Evolutionary conservation across 2,888 invertebrate genomes (phyloP).

Genomic region (Beris morrisii): DNA sequence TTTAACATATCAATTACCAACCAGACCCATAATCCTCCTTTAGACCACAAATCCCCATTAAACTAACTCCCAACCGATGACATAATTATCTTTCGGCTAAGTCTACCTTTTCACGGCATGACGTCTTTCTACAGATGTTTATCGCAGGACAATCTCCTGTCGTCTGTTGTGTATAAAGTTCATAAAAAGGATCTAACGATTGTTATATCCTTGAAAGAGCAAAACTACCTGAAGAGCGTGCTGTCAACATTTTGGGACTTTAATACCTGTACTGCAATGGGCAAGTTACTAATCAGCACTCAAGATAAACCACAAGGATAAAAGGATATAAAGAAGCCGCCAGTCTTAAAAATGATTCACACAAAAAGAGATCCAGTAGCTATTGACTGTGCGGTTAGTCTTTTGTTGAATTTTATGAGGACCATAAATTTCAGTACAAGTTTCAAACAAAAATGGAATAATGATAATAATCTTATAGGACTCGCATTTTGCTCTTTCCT

Average conservation of each 20-base stretch:
- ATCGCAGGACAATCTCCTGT: constrained; percentile 4
- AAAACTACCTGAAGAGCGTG: too few species aligned
- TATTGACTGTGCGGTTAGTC: constrained; percentile 8
- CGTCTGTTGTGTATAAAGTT: too few species aligned
- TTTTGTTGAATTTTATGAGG: neutral
- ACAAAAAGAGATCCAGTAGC: neutral
- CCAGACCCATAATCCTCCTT: constrained; percentile 22
- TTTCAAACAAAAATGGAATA: too few species aligned
- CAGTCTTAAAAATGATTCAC: neutral
- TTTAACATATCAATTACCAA: constrained; percentile 31
- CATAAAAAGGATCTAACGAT: too few species aligned
- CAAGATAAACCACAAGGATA: constrained; percentile 27
- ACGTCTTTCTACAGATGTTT: constrained; percentile 32
- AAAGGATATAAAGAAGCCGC: constrained; percentile 18
- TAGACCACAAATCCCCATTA: constrained; percentile 32
- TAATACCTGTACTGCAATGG: too few species aligned
- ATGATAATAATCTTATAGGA: too few species aligned
- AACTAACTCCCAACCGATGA: constrained; percentile 28
- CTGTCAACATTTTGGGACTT: too few species aligned
- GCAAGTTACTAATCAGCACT: too few species aligned
- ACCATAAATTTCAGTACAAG: too few species aligned
- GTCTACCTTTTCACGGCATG: constrained; percentile 26
- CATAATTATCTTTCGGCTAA: constrained; percentile 32
- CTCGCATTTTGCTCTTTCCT: too few species aligned
- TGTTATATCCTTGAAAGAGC: too few species aligned